Evolutionary conservation across 2,113 vertebrate genomes (phyloP), one percentile per base, ranked within the genome.

Genomic region (Triplophysa dalaica): DNA sequence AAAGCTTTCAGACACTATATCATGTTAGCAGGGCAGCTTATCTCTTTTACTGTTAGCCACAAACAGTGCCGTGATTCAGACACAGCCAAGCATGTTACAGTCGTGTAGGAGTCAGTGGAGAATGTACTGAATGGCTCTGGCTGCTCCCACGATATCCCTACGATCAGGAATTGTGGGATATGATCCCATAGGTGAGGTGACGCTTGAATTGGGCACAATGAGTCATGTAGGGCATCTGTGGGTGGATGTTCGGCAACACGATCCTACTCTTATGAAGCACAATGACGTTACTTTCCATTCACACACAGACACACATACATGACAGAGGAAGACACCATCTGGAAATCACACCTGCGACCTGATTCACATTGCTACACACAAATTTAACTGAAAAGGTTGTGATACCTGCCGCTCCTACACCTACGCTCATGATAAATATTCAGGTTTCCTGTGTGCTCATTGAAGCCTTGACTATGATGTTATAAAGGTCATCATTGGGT

Each of bases 331-430:
- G 10, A 54, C 24, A 54, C 10, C 68, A 54, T 70, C 68, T 70
- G 68, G 68, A 70, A 21, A 45, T 67, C 65, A 67, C 65, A 67
- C 65, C 65, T 45, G 63, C 38, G 65, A 70, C 48, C 68, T 54
- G 68, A 70, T 61, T 67, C 41, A 68, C 58, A 43, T 17, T 54
- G 24, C 33, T 24, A 29, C 1, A 41, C 67, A 70, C 82, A 75
- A 70, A 67, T 76, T 74, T 17, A 29, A 17, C 26, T 16, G 33
- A 29, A 56, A 65, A 8, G 21, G 29, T 48, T 26, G 17, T 26
- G 17, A 56, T 70, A 14, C 54, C 54, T 58, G 54, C 54, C 54
- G n/a, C 54, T 58, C 54, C 54, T 58, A 21, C 54, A 56, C n/a
- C n/a, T 19, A 58, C n/a, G 54, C 54, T 58, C n/a, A 58, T 58